Evolutionary conservation across 2,113 vertebrate species (phyloP), one percentile per base, ranked within the genome.

Genomic region (Tragelaphus imberbis): DNA sequence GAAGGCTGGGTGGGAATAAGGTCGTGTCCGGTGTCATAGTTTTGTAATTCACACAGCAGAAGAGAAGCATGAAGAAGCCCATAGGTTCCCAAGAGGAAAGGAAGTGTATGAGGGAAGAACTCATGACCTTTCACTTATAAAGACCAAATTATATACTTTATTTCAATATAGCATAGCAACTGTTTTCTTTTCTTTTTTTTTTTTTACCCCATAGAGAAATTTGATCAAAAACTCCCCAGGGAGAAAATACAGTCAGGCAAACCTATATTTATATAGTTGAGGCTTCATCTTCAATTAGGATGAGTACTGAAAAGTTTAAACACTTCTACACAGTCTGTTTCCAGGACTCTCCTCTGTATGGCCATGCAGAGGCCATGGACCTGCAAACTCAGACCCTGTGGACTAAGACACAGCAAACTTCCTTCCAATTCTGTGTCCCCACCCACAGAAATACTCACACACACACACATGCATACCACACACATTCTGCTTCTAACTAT

Each of bases 1-100:
- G 49, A 36, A 65, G 28, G 56, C 28, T 9, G 23, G 36, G 53
- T 1, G 8, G 47, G 44, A 53, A 36, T 12, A 19, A 44, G 21
- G 63, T 8, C 7, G 0, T 2, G 4, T 36, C 33, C 21, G 1
- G 7, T 17, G 15, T 28, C 16, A 23, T 12, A 14, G 6, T n/a
- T 47, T 7, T 28, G 13, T 59, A 15, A 51, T 9, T 12, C 3
- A 28, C 8, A 12, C 1, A 8, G 51, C 33, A 47, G 30, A 23
- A 56, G 19, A 44, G 28, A 59, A 51, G 33, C 17, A 0, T 0
- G 49, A 49, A 11, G 3, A 25, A 53, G 33, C 17, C 33, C 0
- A 2, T 14, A 89, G 71, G 2, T 28, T 27, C 23, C 51, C 27
- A 30, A 80, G 30, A 71, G 23, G 33, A 53, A 51, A 44, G 14